Evolutionary conservation across 2,113 vertebrate genomes (phyloP).

Genomic region (Burhinus oedicnemus): DNA sequence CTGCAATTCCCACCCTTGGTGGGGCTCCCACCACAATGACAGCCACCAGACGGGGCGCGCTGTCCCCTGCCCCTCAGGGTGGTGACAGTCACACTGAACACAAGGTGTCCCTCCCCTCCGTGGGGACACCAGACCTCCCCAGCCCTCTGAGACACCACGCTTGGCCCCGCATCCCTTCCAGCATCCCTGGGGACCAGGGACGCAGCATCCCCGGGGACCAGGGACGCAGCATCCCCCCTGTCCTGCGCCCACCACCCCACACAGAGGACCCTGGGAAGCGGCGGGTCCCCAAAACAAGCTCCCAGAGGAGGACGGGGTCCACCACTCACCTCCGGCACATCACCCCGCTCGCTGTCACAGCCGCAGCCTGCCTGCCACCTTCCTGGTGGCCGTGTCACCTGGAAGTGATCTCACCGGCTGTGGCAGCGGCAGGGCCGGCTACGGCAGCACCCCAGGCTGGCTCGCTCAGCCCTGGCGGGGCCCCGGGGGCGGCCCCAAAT

Average conservation of each 20-base stretch:
- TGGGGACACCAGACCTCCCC: not conserved
- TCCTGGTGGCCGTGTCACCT: conserved; percentile 39
- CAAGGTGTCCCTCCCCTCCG: not conserved
- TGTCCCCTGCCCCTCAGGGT: not conserved
- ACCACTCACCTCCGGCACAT: conserved; percentile 54
- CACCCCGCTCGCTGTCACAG: not conserved
- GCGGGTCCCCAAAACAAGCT: not conserved
- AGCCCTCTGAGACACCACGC: not conserved
- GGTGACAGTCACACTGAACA: not conserved
- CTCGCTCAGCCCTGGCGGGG: not conserved
- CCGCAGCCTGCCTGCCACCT: not conserved
- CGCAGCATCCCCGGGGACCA: not conserved
- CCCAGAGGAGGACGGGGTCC: not conserved
- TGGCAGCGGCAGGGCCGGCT: not conserved
- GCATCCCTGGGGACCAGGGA: not conserved
- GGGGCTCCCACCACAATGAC: not conserved
- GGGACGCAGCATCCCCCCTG: not conserved
- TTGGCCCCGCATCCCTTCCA: not conserved
- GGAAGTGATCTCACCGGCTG: conserved; percentile 67
- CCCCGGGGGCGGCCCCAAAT: conserved; percentile 31
- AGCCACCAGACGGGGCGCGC: accelerated
- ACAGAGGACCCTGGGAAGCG: accelerated
- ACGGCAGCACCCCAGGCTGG: not conserved
- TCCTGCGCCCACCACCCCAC: accelerated
- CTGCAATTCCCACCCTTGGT: accelerated